Percentiles rank a stretch among this genome's conserved stretches.
phyloP scores from a whole-genome alignment of 2,888 invertebrate genomes.

The Tipula lateralis region DNA sequence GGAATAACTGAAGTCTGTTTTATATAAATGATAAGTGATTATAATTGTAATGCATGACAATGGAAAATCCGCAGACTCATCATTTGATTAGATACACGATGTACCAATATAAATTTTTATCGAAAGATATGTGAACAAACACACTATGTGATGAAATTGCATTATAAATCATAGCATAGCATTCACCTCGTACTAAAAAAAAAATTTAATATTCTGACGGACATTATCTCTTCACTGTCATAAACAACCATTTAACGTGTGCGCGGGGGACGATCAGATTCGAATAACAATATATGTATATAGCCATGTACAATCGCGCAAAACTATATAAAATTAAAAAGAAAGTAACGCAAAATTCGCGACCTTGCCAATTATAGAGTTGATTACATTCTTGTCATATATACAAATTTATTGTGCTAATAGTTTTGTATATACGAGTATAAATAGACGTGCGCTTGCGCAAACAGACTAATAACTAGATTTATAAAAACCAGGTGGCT shows the following conservation, averaged over 20 bases:
- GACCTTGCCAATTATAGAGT: conserved; percentile 19
- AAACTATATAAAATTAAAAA: neutral
- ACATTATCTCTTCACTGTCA: neutral
- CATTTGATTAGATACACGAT: neutral
- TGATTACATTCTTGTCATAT: neutral
- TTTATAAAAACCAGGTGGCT: neutral
- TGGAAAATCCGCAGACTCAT: neutral
- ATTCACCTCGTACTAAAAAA: neutral
- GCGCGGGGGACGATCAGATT: neutral
- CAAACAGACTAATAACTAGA: neutral
- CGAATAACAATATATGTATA: neutral
- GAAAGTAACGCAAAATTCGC: conserved; percentile 13
- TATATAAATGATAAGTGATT: neutral
- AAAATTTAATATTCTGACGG: neutral
- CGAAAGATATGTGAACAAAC: neutral
- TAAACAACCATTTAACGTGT: neutral
- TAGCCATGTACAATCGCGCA: neutral
- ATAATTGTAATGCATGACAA: neutral
- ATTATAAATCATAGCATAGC: neutral
- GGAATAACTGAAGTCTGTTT: neutral
- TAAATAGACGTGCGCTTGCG: neutral
- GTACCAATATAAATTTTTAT: neutral
- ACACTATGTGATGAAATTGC: neutral
- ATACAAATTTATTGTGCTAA: neutral
- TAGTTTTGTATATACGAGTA: neutral